Percentiles rank a stretch among this genome's conserved stretches.
These are phyloP conservation scores for Odobenus rosmarus DNA, from an alignment of 2,113 vertebrate genomes.

Conservation along the genomic window DNA sequence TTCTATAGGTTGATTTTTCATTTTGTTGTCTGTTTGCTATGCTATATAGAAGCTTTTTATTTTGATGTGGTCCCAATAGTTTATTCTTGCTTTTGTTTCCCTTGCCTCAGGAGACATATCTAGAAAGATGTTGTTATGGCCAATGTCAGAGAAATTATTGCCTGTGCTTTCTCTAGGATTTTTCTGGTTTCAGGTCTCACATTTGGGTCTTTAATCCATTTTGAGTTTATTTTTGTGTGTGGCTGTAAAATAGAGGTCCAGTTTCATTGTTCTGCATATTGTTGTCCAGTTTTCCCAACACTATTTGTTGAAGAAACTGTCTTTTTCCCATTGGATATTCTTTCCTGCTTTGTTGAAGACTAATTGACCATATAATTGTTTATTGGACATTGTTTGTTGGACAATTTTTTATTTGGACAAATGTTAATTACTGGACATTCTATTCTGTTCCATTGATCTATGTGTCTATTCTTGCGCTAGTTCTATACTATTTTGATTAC, in stretches of 20 bases:
- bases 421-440: neutral
- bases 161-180: neutral
- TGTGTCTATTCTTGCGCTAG: neutral
- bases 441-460: neutral
- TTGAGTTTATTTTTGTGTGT: neutral
- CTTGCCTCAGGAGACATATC: neutral
- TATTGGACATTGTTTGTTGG: no score
- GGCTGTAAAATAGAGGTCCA: neutral
- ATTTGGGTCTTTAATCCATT: neutral
- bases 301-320: neutral
- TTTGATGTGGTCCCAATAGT: neutral
- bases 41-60: neutral
- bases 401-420: no score
- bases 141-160: neutral
- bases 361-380: neutral
- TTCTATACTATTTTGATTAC: neutral
- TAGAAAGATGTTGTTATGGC: neutral
- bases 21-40: neutral
- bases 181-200: neutral
- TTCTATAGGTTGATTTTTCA: neutral
- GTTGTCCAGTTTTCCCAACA: neutral
- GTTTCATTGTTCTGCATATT: neutral
- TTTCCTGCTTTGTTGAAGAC: neutral
- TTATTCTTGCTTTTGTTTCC: neutral
- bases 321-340: neutral